Evolutionary conservation across 2,888 invertebrate genomes (phyloP), one percentile per base, ranked within the genome.

Genomic region (Cabera pusaria): DNA sequence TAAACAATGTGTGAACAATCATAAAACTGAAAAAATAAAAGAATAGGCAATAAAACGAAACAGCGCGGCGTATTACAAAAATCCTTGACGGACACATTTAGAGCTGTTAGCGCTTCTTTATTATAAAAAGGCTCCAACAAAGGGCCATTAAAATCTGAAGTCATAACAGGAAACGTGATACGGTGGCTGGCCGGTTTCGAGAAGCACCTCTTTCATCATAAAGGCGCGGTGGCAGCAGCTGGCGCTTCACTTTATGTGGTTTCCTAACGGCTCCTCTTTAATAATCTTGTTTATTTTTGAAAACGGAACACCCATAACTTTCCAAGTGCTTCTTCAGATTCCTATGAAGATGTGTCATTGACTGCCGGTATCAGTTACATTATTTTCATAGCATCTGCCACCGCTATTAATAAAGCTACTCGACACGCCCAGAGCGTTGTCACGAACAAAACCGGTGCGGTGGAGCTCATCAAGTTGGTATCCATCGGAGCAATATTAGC

Each of bases 111-210:
- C 72, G 66, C 72, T 75, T 71, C 72, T 76, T 79, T 64, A 77
- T 75, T 71, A 77, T 77, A 77, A 81, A 79, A 75, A 64, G 63
- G 59, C 21, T 68, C 61, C 61, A 77, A 85, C 79, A 85, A 85
- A 85, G 75, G 64, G 58, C 64, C 68, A 80, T 85, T 81, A 84
- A 87, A 85, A 84, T 80, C 72, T 84, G 64, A 78, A 86, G 83
- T 84, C 81, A 88, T 87, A 88, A 88, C 86, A 85, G 85, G 87
- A 84, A 87, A 88, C 64, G 64, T 80, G 86, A 88, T 87, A 85
- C 72, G 71, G 77, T 73, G 78, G 75, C 69, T 59, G 69, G 67
- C 64, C 67, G 63, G 68, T 66, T 61, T 64, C 63, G 63, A 73
- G 72, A 67, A 78, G 68, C 64, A 74, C 70, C 72, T 75, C 83